Conservation (phyloP, 2,113 vertebrate species). For the Candoia aspera region DNA sequence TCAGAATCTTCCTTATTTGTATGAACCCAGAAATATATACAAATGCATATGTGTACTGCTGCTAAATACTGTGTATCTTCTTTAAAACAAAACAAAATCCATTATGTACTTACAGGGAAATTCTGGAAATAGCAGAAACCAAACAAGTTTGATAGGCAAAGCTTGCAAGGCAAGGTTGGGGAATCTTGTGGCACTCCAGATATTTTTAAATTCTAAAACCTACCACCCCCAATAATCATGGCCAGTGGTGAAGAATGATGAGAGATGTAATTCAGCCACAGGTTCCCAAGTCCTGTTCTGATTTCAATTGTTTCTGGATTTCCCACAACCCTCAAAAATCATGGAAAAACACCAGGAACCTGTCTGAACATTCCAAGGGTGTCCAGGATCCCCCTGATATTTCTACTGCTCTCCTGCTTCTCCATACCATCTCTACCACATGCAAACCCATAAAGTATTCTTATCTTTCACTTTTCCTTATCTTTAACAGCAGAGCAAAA, state of each 20-base stretch:
- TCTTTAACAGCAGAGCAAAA: background rate
- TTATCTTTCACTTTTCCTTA: background rate
- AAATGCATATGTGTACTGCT: too few relatives aligned
- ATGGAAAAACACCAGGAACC: background rate
- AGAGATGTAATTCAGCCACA: too few relatives aligned
- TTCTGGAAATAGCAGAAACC: background rate
- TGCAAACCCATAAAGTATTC: background rate
- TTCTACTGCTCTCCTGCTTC: background rate
- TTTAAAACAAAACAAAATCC: background rate
- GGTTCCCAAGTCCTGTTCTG: background rate
- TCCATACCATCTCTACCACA: background rate
- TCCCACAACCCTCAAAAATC: background rate
- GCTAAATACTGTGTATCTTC: background rate
- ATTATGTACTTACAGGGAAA: background rate
- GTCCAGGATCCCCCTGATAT: background rate
- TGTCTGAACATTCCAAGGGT: background rate
- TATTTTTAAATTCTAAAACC: too few relatives aligned
- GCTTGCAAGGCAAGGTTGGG: background rate
- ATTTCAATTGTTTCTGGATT: background rate
- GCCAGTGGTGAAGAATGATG: too few relatives aligned
- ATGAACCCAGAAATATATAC: background rate
- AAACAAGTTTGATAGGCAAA: background rate
- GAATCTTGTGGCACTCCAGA: background rate
- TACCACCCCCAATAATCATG: too few relatives aligned
- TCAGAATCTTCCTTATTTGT: background rate